Evolutionary conservation across 2,113 vertebrate species (phyloP), one percentile per base, ranked within the genome.

Genomic region (Phasianus colchicus): DNA sequence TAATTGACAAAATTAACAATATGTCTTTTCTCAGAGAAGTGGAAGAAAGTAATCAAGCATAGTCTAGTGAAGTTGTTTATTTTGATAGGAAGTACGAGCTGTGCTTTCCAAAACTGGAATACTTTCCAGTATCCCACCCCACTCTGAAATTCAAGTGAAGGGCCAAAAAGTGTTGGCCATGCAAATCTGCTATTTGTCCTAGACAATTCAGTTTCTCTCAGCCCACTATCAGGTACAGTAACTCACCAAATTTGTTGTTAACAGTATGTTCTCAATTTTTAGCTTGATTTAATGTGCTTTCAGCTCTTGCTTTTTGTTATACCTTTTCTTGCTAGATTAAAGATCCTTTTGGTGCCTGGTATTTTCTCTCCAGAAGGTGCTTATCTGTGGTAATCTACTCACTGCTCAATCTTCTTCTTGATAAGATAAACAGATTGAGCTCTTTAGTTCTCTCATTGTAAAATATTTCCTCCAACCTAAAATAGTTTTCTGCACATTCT

Each of bases 341-440:
- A 83, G 50, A 75, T 88, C 43, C 27, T 18, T 75, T 93, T 88
- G 86, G 80, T 52, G 52, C 32, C 34, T 69, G 17, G 57, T 81
- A 81, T 93, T 94, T 95, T 79, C 61, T 89, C 57, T 54, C 74
- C 66, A 69, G 0, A 2, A 89, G 58, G 52, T 81, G 73, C 80
- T 86, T 96, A 94, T 96, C 90, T 86, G 61, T 84, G 93, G 81
- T 92, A 89, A 94, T 95, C 92, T 93, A 79, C 80, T 95, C 76
- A 45, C 90, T 15, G 69, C 88, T 95, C 92, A 73, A 15, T 95
- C 94, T 88, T 86, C 78, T 79, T 92, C 86, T 72, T 76, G 88
- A 79, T 96, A 82, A 90, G 70, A 94, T 90, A 95, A 95, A 90
- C 89, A 95, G 92, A 95, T 90, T 69, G 95, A 93, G 66, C 81